These are phyloP conservation scores for Falco concolor DNA, from an alignment of 2,797 vertebrate genomes.

Conservation along the genomic window DNA sequence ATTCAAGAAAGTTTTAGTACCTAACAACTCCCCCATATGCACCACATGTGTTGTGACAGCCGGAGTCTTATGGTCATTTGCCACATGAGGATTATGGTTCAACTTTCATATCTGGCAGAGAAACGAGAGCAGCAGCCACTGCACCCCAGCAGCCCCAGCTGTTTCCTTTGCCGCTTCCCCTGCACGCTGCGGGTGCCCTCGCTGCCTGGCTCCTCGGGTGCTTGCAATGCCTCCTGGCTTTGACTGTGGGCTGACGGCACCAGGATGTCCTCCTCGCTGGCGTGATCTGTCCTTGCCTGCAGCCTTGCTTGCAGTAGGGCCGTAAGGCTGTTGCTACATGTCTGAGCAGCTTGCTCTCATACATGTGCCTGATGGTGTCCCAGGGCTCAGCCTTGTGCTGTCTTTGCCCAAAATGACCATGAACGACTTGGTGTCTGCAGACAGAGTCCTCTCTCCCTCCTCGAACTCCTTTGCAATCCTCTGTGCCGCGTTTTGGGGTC, in stretches of 20 bases:
- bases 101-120: neutral
- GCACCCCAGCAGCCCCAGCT: neutral
- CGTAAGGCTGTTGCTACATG: neutral
- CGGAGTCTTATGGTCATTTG: fast-evolving
- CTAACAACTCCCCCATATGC: neutral
- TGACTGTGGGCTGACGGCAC: fast-evolving
- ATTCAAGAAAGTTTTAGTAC: neutral
- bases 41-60: neutral
- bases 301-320: neutral
- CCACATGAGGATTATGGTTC: neutral
- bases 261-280: neutral
- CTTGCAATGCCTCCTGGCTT: too few relatives aligned
- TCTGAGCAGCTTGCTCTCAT: fast-evolving
- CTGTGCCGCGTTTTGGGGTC: neutral
- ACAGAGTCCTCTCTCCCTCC: neutral
- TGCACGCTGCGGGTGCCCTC: fast-evolving
- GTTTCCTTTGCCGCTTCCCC: neutral
- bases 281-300: fast-evolving
- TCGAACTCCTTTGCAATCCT: neutral
- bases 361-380: neutral
- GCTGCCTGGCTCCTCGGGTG: neutral
- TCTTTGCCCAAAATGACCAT: neutral
- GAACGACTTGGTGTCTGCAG: neutral
- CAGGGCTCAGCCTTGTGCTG: neutral
- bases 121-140: neutral